A percentile compares a stretch with the other conserved stretches of the same genome.
Conservation (phyloP, 1,140 invertebrate genomes). For the Onthophagus taurus region DNA sequence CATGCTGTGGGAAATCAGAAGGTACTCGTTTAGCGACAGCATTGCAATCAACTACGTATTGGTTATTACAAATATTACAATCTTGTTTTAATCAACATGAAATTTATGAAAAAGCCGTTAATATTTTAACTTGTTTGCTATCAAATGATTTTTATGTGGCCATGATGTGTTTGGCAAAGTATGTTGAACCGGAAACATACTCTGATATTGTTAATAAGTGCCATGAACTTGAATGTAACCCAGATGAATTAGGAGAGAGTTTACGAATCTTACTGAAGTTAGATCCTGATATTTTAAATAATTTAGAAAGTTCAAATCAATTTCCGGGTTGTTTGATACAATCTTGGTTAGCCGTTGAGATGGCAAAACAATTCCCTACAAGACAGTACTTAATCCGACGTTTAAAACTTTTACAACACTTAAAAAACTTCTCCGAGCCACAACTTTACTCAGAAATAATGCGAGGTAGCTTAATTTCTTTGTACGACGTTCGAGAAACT, state of each 20-base stretch:
- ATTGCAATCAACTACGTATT: slow-evolving; percentile 65
- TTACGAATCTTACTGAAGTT: slow-evolving; percentile 49
- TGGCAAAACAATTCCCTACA: slow-evolving; percentile 66
- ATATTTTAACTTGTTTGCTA: slow-evolving; percentile 59
- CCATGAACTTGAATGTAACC: slow-evolving; percentile 51
- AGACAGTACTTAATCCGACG: slow-evolving; percentile 70
- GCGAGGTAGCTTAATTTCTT: slow-evolving; percentile 76
- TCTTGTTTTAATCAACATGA: slow-evolving; percentile 41
- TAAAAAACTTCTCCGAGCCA: slow-evolving; percentile 60
- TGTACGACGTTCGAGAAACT: slow-evolving; percentile 67
- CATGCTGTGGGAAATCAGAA: slow-evolving; percentile 67
- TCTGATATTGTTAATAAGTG: slow-evolving; percentile 62
- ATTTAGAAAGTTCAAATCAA: slow-evolving; percentile 48
- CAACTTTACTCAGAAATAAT: slow-evolving; percentile 83
- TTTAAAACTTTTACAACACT: slow-evolving; percentile 68
- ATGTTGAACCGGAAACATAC: slow-evolving; percentile 40
- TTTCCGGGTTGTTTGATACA: slow-evolving; percentile 66
- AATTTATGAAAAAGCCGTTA: slow-evolving; percentile 59
- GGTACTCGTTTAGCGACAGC: slow-evolving; percentile 66
- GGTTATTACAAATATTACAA: slow-evolving; percentile 73
- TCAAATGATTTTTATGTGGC: slow-evolving; percentile 66
- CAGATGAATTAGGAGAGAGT: slow-evolving; percentile 40
- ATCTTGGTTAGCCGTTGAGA: slow-evolving; percentile 56
- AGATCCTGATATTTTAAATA: slow-evolving; percentile 50
- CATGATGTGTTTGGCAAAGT: slow-evolving; percentile 72